A percentile compares a stretch with the other conserved stretches of the same genome.
Conservation (phyloP, 2,888 invertebrate species). For the Notocelia uddmanniana region DNA sequence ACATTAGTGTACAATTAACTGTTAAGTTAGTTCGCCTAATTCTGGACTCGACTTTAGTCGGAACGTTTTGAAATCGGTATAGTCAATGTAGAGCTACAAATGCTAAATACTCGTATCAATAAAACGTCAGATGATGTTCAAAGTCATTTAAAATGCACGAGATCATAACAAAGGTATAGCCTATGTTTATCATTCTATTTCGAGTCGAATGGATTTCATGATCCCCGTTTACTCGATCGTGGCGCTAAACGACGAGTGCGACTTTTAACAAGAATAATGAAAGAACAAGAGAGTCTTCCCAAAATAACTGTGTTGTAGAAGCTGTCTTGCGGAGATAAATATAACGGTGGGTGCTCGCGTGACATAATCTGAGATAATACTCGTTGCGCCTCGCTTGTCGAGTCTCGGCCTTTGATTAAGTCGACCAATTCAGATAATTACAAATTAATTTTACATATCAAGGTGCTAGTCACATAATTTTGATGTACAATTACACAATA, state of each 20-base stretch:
- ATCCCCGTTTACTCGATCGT: constrained; percentile 64
- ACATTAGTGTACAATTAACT: no score
- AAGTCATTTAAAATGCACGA: constrained; percentile 46
- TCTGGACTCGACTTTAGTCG: no score
- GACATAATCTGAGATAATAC: constrained; percentile 60
- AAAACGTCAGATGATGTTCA: constrained; percentile 30
- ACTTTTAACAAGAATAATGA: constrained; percentile 66
- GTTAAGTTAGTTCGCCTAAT: no score
- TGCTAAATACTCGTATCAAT: neutral
- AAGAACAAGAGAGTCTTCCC: constrained; percentile 71
- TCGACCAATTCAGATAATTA: constrained; percentile 31
- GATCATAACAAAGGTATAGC: constrained; percentile 51
- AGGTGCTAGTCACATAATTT: neutral
- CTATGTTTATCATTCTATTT: constrained; percentile 54
- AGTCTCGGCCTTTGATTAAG: constrained; percentile 36
- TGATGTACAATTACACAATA: no score
- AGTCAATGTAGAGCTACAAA: neutral
- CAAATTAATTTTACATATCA: neutral
- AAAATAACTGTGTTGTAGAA: constrained; percentile 71
- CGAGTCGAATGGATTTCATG: constrained; percentile 54
- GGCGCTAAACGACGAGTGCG: constrained; percentile 50
- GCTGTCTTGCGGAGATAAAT: constrained; percentile 68
- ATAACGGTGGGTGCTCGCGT: constrained; percentile 67
- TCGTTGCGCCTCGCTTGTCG: constrained; percentile 39
- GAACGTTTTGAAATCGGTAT: neutral